Conservation (phyloP, 2,797 vertebrate species). For the Nyctalus aviator region DNA sequence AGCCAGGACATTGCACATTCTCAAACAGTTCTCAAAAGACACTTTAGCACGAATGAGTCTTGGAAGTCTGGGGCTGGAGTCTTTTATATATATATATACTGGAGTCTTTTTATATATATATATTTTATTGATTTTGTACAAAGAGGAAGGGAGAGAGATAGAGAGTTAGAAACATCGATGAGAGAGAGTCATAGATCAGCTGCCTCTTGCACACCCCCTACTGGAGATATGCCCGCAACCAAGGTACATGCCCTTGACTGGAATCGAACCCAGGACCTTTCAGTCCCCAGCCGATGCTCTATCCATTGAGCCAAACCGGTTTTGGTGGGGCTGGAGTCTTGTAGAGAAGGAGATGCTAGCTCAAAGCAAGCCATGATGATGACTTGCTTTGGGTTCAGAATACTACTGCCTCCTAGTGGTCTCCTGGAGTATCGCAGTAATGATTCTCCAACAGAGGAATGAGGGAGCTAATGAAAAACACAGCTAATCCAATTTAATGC, state of each 20-base stretch:
- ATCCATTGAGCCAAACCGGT: too few species aligned
- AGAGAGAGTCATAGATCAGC: too few species aligned
- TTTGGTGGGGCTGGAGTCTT: neutral
- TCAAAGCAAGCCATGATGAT: neutral
- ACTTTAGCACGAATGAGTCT: neutral
- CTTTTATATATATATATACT: too few species aligned
- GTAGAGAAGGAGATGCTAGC: neutral
- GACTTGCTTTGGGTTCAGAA: neutral
- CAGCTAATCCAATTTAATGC: neutral
- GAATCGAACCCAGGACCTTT: too few species aligned
- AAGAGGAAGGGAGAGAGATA: too few species aligned
- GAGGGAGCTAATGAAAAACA: neutral
- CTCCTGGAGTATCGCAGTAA: neutral
- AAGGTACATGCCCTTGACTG: too few species aligned
- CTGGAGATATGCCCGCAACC: too few species aligned
- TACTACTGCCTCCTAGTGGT: constrained; percentile 41
- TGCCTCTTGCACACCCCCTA: too few species aligned
- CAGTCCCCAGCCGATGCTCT: too few species aligned
- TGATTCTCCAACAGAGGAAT: neutral
- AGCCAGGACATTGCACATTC: neutral
- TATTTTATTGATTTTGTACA: too few species aligned
- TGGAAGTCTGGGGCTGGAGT: neutral
- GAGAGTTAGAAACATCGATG: too few species aligned
- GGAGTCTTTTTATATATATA: too few species aligned
- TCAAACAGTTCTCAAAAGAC: neutral